Base-by-base conservation (phyloP, 2,888 invertebrate species). In the Polyploca ridens region DNA sequence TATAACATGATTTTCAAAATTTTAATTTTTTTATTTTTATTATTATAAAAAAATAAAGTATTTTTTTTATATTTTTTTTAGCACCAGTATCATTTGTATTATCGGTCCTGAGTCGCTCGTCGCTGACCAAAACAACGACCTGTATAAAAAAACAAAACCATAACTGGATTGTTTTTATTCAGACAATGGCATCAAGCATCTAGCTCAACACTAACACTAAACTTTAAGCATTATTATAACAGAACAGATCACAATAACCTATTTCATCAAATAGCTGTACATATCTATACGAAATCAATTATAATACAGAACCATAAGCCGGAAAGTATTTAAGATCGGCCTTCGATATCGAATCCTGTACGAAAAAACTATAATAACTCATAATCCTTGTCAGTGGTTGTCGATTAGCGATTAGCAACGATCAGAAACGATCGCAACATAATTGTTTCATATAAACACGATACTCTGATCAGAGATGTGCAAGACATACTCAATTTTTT, bases 251-350 rank as follows among this genome's bases (percentile, higher is more conserved):
- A 62, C 54, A 72, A 71, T 74, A 70, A 70, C 74, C 73, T 68
- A 73, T 74, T 70, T 76, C 73, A 66, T 69, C 77, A 67, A 27
- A 61, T 49, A 49, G 49, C 49, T 49, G 68, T 63, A 71, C 72
- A 60, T 67, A 70, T 73, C 65, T 75, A 74, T 69, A 74, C 76
- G 69, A 75, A 81, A 81, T 79, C 74, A 70, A 82, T 79, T 74
- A 66, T 63, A 70, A 72, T 67, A 65, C 69, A 69, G 73, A 67
- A 65, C 71, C 69, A 74, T 41, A 73, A 72, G 70, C 76, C 75
- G 78, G 81, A 77, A 81, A 78, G 72, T 73, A 72, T 75, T 77
- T n/a, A 72, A 68, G n/a, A 27, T 62, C 68, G 73, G 69, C 78
- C 74, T 79, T 83, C 74, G 70, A 59, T 58, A 57, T 74, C 64